phyloP scores from a whole-genome alignment of 2,888 invertebrate genomes.

The Anodontia alba region DNA sequence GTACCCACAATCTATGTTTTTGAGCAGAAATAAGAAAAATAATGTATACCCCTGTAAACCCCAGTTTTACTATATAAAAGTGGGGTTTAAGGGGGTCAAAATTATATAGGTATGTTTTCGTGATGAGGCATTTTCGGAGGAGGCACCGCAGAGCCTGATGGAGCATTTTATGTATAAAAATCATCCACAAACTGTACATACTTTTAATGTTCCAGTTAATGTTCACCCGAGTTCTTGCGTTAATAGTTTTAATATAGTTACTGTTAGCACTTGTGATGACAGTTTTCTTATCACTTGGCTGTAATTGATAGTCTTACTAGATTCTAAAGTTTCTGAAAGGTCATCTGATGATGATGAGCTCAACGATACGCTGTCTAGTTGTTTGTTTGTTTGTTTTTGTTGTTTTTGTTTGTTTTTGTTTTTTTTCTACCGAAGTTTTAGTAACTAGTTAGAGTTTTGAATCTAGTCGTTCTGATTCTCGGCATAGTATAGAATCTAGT shows the following conservation, averaged over 20 bases:
- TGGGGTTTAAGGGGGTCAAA: too few species aligned
- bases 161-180: background rate
- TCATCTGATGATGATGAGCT: too few species aligned
- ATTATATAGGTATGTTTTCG: too few species aligned
- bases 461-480: background rate
- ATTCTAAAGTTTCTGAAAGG: background rate
- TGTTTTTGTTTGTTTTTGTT: too few species aligned
- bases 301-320: background rate
- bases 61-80: too few species aligned
- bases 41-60: too few species aligned
- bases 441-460: background rate
- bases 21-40: too few species aligned
- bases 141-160: background rate
- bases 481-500: background rate
- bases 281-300: background rate
- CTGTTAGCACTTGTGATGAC: background rate
- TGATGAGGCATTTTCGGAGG: background rate
- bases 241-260: background rate
- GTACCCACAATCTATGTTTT: too few species aligned
- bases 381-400: too few species aligned
- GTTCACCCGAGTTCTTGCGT: background rate
- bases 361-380: too few species aligned
- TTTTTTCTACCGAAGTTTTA: too few species aligned
- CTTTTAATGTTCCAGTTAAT: constrained; percentile 10
- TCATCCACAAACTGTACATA: background rate